These are phyloP conservation scores for Aptenodytes forsteri DNA, from an alignment of 2,113 vertebrate genomes.

Conservation along the genomic window DNA sequence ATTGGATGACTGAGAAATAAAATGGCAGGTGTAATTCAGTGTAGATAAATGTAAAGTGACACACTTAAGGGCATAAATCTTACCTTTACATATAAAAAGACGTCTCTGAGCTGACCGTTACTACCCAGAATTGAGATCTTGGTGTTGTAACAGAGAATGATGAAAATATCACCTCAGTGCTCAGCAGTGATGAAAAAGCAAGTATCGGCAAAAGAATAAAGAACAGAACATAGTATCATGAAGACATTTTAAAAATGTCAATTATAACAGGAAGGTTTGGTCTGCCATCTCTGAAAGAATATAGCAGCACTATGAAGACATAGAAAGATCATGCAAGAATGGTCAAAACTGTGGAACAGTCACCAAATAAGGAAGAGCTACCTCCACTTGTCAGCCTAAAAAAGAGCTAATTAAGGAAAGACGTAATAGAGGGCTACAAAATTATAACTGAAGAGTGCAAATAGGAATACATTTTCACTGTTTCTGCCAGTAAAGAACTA, in stretches of 20 bases:
- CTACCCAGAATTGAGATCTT: not conserved
- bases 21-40: not conserved
- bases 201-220: not conserved
- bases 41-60: not conserved
- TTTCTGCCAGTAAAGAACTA: not conserved
- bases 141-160: not conserved
- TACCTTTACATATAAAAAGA: not conserved
- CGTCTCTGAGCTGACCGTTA: fast-evolving
- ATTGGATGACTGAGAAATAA: not conserved
- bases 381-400: not conserved
- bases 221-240: not conserved
- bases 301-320: not conserved
- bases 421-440: not conserved
- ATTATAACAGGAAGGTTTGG: not conserved
- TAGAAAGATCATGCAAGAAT: not conserved
- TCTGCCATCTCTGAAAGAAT: not conserved
- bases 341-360: not conserved
- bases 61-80: not conserved
- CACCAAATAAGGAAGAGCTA: not conserved
- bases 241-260: not conserved
- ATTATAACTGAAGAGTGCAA: not conserved
- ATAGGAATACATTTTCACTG: not conserved
- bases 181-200: not conserved
- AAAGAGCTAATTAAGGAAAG: not conserved
- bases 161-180: not conserved